Conservation (phyloP, 1,140 invertebrate species). For the Panagrolaimus sp. region DNA sequence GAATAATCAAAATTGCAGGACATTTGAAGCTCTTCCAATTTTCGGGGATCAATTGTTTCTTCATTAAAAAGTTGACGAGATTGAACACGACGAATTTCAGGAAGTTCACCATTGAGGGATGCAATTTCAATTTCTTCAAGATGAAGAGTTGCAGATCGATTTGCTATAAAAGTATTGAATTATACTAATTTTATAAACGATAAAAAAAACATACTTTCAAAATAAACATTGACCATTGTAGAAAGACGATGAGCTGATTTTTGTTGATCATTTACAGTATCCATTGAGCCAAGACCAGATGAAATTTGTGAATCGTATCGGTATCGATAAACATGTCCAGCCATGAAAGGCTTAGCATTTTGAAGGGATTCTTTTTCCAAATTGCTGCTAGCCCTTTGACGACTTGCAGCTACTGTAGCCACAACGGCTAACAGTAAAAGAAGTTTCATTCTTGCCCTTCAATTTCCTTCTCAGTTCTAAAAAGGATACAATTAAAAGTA, state of each 20-base stretch:
- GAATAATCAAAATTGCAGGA: constrained; percentile 31
- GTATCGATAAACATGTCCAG: background rate
- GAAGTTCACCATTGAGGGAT: constrained; percentile 4
- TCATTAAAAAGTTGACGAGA: background rate
- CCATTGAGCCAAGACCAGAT: background rate
- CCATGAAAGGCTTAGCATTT: background rate
- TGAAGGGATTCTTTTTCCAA: too few relatives aligned
- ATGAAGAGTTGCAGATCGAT: constrained; percentile 21
- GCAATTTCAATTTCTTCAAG: background rate
- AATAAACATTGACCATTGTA: background rate
- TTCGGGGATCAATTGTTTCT: constrained; percentile 7
- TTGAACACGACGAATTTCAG: constrained; percentile 1
- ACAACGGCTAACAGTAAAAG: too few relatives aligned
- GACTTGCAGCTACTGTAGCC: too few relatives aligned
- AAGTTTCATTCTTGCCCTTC: too few relatives aligned
- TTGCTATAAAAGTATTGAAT: background rate
- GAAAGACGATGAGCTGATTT: background rate
- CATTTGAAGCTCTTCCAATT: constrained; percentile 25
- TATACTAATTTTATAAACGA: background rate
- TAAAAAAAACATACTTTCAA: background rate
- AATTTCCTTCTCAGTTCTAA: too few relatives aligned
- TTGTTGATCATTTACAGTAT: background rate
- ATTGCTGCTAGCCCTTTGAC: too few relatives aligned
- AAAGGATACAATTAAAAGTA: too few relatives aligned
- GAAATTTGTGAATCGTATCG: background rate